A percentile compares a stretch with the other conserved stretches of the same genome.
phyloP scores from a whole-genome alignment of 2,888 invertebrate species.

The Conistra vaccinii region DNA sequence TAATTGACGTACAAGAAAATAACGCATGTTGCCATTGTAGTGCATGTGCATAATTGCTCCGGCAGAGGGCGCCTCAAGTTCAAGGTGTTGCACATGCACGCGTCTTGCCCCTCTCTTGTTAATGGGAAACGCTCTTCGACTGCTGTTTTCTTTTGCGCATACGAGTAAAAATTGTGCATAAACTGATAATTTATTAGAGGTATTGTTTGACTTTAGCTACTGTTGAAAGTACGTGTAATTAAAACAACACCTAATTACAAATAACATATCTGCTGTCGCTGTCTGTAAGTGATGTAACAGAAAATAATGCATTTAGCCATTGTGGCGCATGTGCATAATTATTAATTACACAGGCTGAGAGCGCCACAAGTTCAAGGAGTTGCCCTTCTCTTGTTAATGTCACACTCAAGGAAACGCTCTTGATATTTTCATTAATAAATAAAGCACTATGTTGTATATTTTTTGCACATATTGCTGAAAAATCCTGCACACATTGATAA shows the following conservation, averaged over 20 bases:
- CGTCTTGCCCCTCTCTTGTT: constrained; percentile 24
- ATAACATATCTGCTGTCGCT: neutral
- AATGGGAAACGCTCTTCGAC: constrained; percentile 5
- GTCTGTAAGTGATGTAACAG: neutral
- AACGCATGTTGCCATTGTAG: neutral
- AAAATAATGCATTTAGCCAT: neutral
- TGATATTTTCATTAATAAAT: neutral
- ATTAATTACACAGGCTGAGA: constrained; percentile 7
- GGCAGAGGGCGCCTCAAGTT: constrained; percentile 54
- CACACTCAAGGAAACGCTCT: constrained; percentile 26
- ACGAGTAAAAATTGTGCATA: neutral
- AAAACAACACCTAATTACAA: neutral
- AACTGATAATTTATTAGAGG: neutral
- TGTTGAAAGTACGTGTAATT: neutral
- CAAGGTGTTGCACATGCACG: constrained; percentile 48
- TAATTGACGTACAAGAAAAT: neutral
- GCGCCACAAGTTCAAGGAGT: constrained; percentile 60
- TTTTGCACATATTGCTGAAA: neutral
- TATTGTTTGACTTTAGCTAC: neutral
- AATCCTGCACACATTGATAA: neutral
- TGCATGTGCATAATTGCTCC: neutral
- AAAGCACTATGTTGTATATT: neutral
- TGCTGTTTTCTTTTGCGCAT: neutral
- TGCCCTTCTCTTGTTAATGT: constrained; percentile 36
- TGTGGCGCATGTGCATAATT: neutral